phyloP scores from a whole-genome alignment of 2,113 vertebrate species.

The Columba livia region DNA sequence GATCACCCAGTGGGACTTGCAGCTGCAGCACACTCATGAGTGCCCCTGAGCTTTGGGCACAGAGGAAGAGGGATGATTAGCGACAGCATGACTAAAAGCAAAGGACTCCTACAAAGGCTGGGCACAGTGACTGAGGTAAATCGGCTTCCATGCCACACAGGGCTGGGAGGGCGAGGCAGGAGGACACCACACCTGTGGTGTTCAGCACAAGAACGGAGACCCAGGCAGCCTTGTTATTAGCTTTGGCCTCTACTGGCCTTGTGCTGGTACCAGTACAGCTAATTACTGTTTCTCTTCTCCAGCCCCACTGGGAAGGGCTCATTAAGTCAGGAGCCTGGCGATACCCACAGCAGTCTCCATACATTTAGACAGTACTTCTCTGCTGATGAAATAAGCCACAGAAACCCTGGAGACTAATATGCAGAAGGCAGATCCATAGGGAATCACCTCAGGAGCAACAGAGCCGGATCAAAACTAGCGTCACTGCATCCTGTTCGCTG shows the following conservation, averaged over 20 bases:
- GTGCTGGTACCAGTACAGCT: background rate
- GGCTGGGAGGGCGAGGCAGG: background rate
- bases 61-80: background rate
- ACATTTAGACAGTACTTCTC: background rate
- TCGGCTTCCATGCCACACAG: background rate
- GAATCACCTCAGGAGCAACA: background rate
- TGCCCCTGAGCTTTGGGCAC: background rate
- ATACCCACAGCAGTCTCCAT: background rate
- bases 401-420: background rate
- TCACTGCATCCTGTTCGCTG: background rate
- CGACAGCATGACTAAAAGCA: background rate
- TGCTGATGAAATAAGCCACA: background rate
- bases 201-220: accelerated
- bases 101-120: background rate
- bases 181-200: background rate
- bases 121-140: background rate
- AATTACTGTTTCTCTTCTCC: constrained; percentile 8
- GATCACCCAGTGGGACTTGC: background rate
- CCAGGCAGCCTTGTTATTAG: background rate
- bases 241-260: background rate
- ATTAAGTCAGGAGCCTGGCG: background rate
- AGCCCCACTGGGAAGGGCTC: background rate
- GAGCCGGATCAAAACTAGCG: background rate
- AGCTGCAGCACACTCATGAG: background rate
- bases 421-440: background rate